Evolutionary conservation across 2,113 vertebrate genomes (phyloP).

Genomic region (Dromaius novaehollandiae): DNA sequence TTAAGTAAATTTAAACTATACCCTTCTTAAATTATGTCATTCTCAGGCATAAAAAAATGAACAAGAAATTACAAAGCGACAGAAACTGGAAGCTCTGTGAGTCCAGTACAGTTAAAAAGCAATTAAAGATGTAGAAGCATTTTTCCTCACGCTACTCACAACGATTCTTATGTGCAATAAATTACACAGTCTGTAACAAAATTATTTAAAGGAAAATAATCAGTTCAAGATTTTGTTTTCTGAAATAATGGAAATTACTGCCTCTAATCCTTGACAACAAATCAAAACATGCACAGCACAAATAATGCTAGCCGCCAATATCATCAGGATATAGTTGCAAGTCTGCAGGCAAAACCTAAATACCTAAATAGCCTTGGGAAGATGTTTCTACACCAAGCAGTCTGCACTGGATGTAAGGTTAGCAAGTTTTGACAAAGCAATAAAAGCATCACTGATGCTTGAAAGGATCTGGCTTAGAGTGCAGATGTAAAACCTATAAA

Average conservation of each 20-base stretch:
- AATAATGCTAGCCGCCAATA: not conserved
- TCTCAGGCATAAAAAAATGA: not conserved
- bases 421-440: no score
- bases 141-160: not conserved
- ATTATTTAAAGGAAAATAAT: constrained; percentile 12
- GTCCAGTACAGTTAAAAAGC: not conserved
- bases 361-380: not conserved
- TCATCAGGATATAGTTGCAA: not conserved
- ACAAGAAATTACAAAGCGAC: not conserved
- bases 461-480: no score
- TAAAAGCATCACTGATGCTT: no score
- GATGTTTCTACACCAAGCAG: not conserved
- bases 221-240: not conserved
- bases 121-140: not conserved
- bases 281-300: not conserved
- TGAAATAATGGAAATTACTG: not conserved
- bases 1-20: not conserved
- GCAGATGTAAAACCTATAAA: no score
- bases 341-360: not conserved
- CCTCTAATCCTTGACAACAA: not conserved
- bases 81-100: not conserved
- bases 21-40: not conserved
- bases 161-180: not conserved
- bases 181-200: not conserved
- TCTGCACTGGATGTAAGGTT: no score